Evolutionary conservation across 1,140 invertebrate species (phyloP).

Genomic region (Saccostrea echinata): DNA sequence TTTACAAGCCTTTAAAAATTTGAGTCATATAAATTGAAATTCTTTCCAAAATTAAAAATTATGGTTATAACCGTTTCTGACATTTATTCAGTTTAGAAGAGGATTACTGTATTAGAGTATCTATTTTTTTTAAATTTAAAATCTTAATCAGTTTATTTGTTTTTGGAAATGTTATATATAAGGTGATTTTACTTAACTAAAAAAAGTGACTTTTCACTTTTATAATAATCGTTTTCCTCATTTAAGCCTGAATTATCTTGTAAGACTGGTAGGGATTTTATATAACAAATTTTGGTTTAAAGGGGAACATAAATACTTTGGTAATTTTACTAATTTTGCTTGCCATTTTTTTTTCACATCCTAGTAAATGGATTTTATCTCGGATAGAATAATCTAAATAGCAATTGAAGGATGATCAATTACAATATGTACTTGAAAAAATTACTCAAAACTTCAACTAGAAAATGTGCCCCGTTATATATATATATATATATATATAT

Average conservation of each 20-base stretch:
- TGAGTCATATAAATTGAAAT: no score
- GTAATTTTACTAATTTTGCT: not conserved
- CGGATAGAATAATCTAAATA: not conserved
- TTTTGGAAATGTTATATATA: not conserved
- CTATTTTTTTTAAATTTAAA: no score
- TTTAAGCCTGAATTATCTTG: not conserved
- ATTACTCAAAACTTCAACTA: not conserved
- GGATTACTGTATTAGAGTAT: no score
- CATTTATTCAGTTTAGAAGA: no score
- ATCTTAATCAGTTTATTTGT: no score
- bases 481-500: no score
- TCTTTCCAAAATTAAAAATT: no score
- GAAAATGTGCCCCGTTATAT: no score
- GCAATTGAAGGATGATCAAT: not conserved
- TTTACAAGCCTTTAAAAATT: no score
- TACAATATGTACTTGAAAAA: not conserved
- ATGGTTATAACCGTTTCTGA: no score
- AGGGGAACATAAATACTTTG: not conserved
- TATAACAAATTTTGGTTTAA: not conserved
- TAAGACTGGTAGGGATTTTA: not conserved
- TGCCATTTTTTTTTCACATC: not conserved
- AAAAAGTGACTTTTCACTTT: not conserved
- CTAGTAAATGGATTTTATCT: not conserved
- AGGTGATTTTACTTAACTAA: not conserved
- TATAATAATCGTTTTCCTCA: not conserved